A percentile compares a stretch with the other conserved stretches of the same genome.
Conservation (phyloP, 2,113 vertebrate species). For the Okapia johnstoni region DNA sequence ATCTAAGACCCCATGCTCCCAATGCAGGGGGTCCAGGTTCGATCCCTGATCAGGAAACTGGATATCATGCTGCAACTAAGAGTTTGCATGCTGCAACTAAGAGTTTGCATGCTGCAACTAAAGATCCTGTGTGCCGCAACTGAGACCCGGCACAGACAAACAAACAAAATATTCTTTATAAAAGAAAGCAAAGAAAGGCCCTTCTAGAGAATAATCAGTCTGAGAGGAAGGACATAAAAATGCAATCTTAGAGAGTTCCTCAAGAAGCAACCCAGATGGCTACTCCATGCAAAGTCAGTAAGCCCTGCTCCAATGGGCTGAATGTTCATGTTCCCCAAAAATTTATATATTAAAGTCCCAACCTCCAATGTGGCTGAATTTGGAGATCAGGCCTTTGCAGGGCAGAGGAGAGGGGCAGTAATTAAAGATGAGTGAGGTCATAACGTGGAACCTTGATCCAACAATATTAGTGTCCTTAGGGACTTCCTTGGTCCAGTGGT, state of each 20-base stretch:
- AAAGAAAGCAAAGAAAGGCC: not conserved
- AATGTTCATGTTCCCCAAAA: not conserved
- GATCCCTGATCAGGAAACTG: not conserved
- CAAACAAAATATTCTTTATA: not conserved
- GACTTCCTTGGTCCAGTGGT: not conserved
- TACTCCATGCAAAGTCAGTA: not conserved
- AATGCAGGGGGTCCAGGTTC: not conserved
- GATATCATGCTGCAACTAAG: not conserved
- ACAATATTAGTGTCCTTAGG: not conserved
- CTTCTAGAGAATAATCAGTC: not conserved
- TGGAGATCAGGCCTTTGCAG: not conserved
- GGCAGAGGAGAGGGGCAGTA: not conserved
- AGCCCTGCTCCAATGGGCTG: not conserved
- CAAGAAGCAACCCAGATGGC: not conserved
- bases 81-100: not conserved
- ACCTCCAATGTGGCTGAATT: not conserved
- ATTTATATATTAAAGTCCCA: not conserved
- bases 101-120: not conserved
- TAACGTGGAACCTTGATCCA: not conserved
- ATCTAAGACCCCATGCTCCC: not conserved
- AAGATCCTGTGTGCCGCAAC: not conserved
- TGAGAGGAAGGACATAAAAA: not conserved
- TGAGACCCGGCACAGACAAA: accelerated
- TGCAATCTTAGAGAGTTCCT: not conserved
- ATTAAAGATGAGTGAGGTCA: not conserved